Base-by-base conservation (phyloP, 2,797 vertebrate genomes). In the Cirrhinus mrigala region DNA sequence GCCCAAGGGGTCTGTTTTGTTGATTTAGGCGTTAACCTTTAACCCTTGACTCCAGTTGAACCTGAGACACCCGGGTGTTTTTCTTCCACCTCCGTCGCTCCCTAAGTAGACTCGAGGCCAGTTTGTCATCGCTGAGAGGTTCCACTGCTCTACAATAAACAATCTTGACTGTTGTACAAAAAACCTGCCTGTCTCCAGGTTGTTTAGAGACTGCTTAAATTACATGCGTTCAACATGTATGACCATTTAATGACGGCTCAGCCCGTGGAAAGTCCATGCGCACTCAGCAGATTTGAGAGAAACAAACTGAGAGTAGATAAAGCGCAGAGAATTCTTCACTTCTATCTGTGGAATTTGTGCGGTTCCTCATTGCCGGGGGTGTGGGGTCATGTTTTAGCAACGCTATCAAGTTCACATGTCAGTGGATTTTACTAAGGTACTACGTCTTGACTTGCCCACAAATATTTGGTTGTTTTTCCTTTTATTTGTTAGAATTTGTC, bases 21-120 rank as follows among this genome's bases (percentile, higher is more conserved):
- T 90, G 89, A 88, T 84, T 78, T 88, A 86, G 60, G 44, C 75
- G 52, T 58, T 87, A 89, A 86, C 85, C 85, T 87, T 74, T 79
- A 56, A 80, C 80, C 85, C 82, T 64, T 88, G 85, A 89, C 85
- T 75, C 70, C 37, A 76, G 74, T 74, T 86, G 86, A 88, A 88
- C 77, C 74, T 52, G 81, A 88, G 86, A 88, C 87, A 86, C 87
- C 70, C 75, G 40, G 50, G 69, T 87, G 90, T 88, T 89, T 88
- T 86, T 56, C 84, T 88, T 87, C 88, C 82, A 83, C 62, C 54
- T 86, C 82, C 3, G 7, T 48, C 3, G 18, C 66, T 84, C 37
- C 16, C 62, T 84, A 81, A 78, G 84, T 80, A 86, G 81, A 46
- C 85, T 82, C 52, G 15, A 81, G 82, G 76, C 76, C 69, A 58